phyloP scores from a whole-genome alignment of 2,888 invertebrate species.

The Melipona bicolor region DNA sequence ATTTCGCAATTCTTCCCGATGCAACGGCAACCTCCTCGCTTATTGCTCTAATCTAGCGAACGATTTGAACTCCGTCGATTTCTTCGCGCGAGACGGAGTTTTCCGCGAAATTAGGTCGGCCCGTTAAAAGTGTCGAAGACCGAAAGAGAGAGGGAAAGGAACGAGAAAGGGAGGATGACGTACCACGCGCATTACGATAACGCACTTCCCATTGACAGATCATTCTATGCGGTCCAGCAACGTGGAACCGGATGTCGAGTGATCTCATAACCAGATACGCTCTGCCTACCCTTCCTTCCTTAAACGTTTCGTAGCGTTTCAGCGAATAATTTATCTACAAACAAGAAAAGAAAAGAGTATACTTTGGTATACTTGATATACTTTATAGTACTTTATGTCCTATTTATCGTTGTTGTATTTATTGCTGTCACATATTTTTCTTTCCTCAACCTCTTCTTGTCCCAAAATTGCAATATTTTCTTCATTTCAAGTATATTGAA shows the following conservation, averaged over 20 bases:
- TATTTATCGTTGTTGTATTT: no score
- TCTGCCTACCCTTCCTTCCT: conserved; percentile 56
- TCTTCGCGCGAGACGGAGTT: conserved; percentile 18
- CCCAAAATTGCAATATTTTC: no score
- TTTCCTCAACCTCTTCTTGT: no score
- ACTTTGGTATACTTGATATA: no score
- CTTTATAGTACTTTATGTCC: no score
- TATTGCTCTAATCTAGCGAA: conserved; percentile 15
- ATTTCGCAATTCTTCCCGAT: conserved; percentile 15
- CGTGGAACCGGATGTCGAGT: conserved; percentile 78
- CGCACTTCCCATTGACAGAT: conserved; percentile 83
- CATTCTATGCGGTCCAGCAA: conserved; percentile 66
- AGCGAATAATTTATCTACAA: conserved; percentile 28
- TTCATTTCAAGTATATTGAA: no score
- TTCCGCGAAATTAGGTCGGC: conserved; percentile 57
- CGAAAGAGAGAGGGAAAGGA: conserved; percentile 53
- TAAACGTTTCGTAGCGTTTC: conserved; percentile 28
- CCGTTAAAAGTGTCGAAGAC: conserved; percentile 46
- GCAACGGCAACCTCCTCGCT: background rate
- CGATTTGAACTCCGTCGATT: conserved; percentile 1
- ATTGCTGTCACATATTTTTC: no score
- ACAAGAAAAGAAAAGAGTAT: background rate
- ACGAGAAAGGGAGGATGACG: conserved; percentile 69
- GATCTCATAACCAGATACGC: conserved; percentile 78
- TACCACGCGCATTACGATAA: conserved; percentile 78